Conservation (phyloP, 1,140 invertebrate species). For the Sarcophaga bullata region DNA sequence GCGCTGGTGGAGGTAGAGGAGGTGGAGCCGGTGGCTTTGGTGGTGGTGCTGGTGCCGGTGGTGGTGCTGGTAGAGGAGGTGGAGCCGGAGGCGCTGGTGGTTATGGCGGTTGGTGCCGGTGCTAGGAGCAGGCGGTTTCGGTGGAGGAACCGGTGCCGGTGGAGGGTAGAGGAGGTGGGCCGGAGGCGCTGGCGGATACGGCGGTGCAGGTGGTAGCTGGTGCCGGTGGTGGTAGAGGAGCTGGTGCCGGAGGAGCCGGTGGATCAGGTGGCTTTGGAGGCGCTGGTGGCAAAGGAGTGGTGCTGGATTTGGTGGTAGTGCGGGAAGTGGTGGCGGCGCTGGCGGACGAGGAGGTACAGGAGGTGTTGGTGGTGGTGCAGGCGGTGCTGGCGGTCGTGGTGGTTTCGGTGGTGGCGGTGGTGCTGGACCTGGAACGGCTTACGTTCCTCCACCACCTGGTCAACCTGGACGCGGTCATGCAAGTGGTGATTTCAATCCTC, state of each 20-base stretch:
- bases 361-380: background rate
- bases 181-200: slow-evolving; percentile 45
- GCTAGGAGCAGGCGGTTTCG: slow-evolving; percentile 46
- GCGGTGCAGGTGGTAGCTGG: slow-evolving; percentile 49
- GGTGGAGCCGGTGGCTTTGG: slow-evolving; percentile 51
- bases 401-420: slow-evolving; percentile 60
- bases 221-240: slow-evolving; percentile 55
- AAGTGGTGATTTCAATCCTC: slow-evolving; percentile 61
- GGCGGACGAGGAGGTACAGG: slow-evolving; percentile 43
- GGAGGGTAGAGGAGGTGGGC: slow-evolving; percentile 63
- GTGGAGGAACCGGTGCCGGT: slow-evolving; percentile 48
- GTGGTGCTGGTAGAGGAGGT: slow-evolving; percentile 60
- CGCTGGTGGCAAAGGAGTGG: slow-evolving; percentile 59
- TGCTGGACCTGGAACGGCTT: slow-evolving; percentile 57
- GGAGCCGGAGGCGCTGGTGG: slow-evolving; percentile 65
- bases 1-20: slow-evolving; percentile 49
- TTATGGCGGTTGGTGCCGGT: slow-evolving; percentile 50
- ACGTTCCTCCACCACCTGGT: slow-evolving; percentile 49
- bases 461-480: slow-evolving; percentile 53
- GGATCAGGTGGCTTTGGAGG: slow-evolving; percentile 42
- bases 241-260: slow-evolving; percentile 17
- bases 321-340: slow-evolving; percentile 51
- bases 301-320: slow-evolving; percentile 61
- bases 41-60: slow-evolving; percentile 62
- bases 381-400: background rate